Base-by-base conservation (phyloP, 2,113 vertebrate species). In the Nannospalax galili region DNA sequence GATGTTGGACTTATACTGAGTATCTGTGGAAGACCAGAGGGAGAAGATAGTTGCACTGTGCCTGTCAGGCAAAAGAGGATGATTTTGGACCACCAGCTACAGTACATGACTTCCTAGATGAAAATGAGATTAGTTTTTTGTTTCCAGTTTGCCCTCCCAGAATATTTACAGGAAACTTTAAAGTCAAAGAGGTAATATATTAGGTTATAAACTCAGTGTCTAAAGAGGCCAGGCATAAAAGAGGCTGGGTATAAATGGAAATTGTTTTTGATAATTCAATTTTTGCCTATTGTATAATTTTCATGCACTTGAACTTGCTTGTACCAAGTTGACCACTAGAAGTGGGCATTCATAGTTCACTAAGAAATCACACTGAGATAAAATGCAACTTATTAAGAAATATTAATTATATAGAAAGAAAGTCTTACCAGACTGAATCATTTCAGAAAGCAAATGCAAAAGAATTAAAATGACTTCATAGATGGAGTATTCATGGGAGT, bases 391-490 rank as follows among this genome's bases (percentile, higher is more conserved):
- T 93, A 26, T 79, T 3, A 84, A 84, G 48, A 90, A 84, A 90
- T 16, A 94, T 40, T 45, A 92, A 77, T 20, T 56, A 45, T 77
- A 74, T 65, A 69, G 15, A 24, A 77, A 80, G 30, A 75, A 96
- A 90, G 90, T 11, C 28, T 77, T 56, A 69, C 65, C 56, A 84
- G 32, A 52, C 2, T 42, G 42, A 65, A 95, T 73, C 30, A 89
- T 80, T 96, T 92, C 26, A 65, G 62, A 32, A 94, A 96, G 87
- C 4, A 62, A 30, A 74, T 73, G 37, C 37, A 74, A 70, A 74
- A 81, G 40, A n/a, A 69, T 72, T 58, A 52, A 95, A 85, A 93
- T 73, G 88, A 93, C 81, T 86, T 84, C 8, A 73, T 74, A 60
- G 42, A 26, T 75, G 11, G 69, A 65, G 28, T 91, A 40, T 64